phyloP scores from a whole-genome alignment of 30 jellyfish, hydroid and myxozoan species.

The Aurelia coerulea region DNA sequence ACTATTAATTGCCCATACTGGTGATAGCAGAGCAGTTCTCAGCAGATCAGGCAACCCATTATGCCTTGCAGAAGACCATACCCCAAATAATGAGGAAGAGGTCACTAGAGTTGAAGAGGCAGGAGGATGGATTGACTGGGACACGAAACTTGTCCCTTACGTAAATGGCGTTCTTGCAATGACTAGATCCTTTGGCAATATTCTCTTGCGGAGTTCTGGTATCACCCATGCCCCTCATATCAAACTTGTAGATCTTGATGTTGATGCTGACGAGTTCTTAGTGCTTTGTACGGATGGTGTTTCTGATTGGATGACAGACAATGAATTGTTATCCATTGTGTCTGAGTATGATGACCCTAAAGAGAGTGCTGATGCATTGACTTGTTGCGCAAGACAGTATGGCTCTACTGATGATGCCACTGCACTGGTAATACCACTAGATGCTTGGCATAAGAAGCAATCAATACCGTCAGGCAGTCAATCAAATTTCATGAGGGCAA shows the following conservation, averaged over 20 bases:
- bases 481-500: constrained; percentile 27
- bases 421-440: constrained; percentile 77
- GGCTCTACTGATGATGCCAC: constrained; percentile 96
- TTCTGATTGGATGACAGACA: constrained; percentile 78
- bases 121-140: constrained; percentile 98
- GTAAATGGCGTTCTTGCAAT: constrained; percentile 82
- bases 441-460: constrained; percentile 57
- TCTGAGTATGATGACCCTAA: constrained; percentile 66
- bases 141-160: constrained; percentile 78
- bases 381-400: constrained; percentile 87
- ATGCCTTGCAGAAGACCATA: constrained; percentile 79
- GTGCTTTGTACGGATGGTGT: constrained; percentile 91
- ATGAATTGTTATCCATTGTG: constrained; percentile 67
- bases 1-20: constrained; percentile 79
- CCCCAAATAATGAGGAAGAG: constrained; percentile 83
- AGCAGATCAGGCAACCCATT: constrained; percentile 76
- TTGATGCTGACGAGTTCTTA: constrained; percentile 53
- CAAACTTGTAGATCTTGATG: constrained; percentile 33
- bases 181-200: constrained; percentile 95
- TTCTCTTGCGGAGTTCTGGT: constrained; percentile 50
- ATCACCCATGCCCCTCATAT: constrained; percentile 72
- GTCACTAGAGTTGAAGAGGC: constrained; percentile 57
- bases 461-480: not conserved
- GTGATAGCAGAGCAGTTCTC: constrained; percentile 87
- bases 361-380: constrained; percentile 80